These are phyloP conservation scores for Platichthys flesus DNA, from an alignment of 2,113 vertebrate genomes.

Conservation along the genomic window DNA sequence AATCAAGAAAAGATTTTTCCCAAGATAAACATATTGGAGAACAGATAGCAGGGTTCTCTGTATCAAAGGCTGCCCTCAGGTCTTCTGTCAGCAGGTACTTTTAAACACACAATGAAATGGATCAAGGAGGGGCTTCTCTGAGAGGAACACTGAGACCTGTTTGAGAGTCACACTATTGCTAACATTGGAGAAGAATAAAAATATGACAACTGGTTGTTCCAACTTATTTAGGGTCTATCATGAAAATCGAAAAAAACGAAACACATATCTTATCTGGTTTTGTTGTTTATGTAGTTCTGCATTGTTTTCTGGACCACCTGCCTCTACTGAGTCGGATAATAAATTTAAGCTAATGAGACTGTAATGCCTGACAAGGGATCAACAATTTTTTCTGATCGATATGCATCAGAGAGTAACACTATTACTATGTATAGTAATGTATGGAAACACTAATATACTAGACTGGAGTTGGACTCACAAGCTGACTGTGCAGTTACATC, in stretches of 20 bases:
- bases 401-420: slow-evolving; percentile 2
- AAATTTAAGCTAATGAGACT: slow-evolving; percentile 7
- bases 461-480: no score
- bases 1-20: neutral
- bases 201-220: neutral
- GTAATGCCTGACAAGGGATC: neutral
- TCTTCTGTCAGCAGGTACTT: neutral
- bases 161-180: no score
- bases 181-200: neutral
- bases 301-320: neutral
- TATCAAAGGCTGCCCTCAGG: neutral
- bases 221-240: neutral
- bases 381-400: slow-evolving; percentile 28
- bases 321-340: neutral
- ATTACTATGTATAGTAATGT: neutral
- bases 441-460: no score
- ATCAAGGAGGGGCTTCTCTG: no score
- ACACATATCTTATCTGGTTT: neutral
- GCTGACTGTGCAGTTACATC: neutral
- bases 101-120: neutral
- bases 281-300: neutral
- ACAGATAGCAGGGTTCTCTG: neutral
- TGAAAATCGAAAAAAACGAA: neutral
- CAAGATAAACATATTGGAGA: neutral
- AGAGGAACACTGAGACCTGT: no score